Evolutionary conservation across 2,888 invertebrate species (phyloP).

Genomic region (Thumatha senex): DNA sequence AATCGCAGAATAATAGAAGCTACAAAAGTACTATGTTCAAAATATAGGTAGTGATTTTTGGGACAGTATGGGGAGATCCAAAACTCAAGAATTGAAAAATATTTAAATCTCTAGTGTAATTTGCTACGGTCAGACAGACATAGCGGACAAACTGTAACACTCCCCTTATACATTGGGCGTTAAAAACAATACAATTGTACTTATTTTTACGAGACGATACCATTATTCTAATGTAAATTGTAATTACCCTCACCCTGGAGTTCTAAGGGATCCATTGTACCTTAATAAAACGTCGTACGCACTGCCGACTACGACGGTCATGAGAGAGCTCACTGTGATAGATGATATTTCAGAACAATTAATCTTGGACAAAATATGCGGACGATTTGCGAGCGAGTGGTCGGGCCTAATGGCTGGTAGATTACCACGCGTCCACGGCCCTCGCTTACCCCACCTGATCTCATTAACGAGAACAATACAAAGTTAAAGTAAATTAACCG

Average conservation of each 20-base stretch:
- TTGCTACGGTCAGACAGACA: slow-evolving; percentile 7
- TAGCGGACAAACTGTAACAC: too few relatives aligned
- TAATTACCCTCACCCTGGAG: slow-evolving; percentile 68
- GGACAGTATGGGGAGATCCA: too few relatives aligned
- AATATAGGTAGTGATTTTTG: too few relatives aligned
- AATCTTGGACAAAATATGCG: slow-evolving; percentile 83
- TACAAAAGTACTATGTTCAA: too few relatives aligned
- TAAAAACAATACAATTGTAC: background rate
- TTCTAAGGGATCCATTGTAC: slow-evolving; percentile 66
- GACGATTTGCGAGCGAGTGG: slow-evolving; percentile 83
- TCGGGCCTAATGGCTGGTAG: slow-evolving; percentile 80
- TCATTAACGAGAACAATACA: slow-evolving; percentile 72
- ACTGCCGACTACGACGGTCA: slow-evolving; percentile 76
- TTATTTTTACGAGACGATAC: slow-evolving; percentile 43
- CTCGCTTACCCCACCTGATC: slow-evolving; percentile 52
- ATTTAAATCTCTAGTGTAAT: too few relatives aligned
- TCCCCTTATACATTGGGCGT: too few relatives aligned
- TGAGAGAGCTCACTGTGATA: slow-evolving; percentile 80
- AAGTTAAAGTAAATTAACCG: slow-evolving; percentile 41
- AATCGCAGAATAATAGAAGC: too few relatives aligned
- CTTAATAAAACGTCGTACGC: slow-evolving; percentile 79
- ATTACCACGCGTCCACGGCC: slow-evolving; percentile 74
- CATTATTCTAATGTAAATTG: slow-evolving; percentile 66
- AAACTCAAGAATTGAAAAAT: too few relatives aligned
- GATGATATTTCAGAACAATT: slow-evolving; percentile 83